Base-by-base conservation (phyloP, 2,113 vertebrate genomes). In the Puffinus mauretanicus region DNA sequence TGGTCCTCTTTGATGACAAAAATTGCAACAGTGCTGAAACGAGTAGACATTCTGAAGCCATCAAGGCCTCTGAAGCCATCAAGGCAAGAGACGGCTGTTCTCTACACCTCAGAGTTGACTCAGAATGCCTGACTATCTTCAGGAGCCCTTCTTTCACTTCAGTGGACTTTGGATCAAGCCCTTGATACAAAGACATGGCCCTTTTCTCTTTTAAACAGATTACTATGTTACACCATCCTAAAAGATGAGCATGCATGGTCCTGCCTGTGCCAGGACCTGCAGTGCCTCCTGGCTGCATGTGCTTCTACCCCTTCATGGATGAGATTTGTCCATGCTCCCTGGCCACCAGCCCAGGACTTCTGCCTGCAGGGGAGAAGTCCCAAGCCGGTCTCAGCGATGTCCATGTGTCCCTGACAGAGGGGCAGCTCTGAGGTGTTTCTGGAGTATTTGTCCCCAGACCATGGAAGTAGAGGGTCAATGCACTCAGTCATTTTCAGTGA, bases 291-390 rank as follows among this genome's bases (percentile, higher is more conserved):
- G 46, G 46, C 16, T 65, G 13, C 24, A 10, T 8, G 13, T 25
- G 40, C 6, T 73, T 44, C 19, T 36, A 10, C 14, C 11, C 5
- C 8, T 49, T 57, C 27, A 18, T 3, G 6, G 47, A 12, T 11
- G 10, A 51, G 29, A 32, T 47, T 30, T 2, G 5, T 21, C 27
- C 25, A 0, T 2, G 6, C 6, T 32, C 6, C 32, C 42, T 0
- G 1, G 58, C 19, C 58, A 12, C 32, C 2, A 22, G 34, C 34
- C 55, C 36, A 7, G 40, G 11, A 16, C 42, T 70, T 27, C 17
- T 61, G n/a, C 65, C 34, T 21, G 4, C 8, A 10, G 2, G 15
- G 36, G 21, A 80, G 14, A 47, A 27, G 34, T 34, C 46, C 36
- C 58, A 88, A 88, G 24, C 13, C 58, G 7, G 25, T 17, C 57